phyloP scores from a whole-genome alignment of 2,888 invertebrate genomes.

The Drosophila merina region DNA sequence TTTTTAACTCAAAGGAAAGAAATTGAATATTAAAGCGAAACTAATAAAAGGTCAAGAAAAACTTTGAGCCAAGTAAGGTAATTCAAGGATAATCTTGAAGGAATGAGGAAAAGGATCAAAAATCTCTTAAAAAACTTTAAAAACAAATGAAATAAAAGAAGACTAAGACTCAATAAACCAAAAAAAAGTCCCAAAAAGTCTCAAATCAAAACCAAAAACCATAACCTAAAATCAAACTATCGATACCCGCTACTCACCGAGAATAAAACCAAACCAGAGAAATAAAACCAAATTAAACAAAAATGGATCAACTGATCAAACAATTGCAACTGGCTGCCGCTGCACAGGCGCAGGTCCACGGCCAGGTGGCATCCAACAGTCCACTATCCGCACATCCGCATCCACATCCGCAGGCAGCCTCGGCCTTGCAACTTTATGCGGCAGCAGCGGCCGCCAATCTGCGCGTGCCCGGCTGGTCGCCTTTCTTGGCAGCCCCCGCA shows the following conservation, averaged over 20 bases:
- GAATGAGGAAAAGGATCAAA: no score
- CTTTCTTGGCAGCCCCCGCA: slow-evolving; percentile 84
- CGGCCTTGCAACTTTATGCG: slow-evolving; percentile 89
- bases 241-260: not conserved
- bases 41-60: not conserved
- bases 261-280: not conserved
- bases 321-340: slow-evolving; percentile 87
- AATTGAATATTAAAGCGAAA: no score
- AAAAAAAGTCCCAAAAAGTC: not conserved
- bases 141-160: not conserved
- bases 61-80: not conserved
- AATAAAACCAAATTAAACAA: no score
- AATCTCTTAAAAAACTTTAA: not conserved
- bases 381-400: slow-evolving; percentile 5
- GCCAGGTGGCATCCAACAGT: slow-evolving; percentile 6
- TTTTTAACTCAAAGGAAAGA: no score
- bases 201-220: not conserved
- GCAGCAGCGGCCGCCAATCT: slow-evolving; percentile 87
- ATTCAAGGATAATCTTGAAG: no score
- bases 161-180: not conserved
- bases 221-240: not conserved
- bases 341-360: slow-evolving; percentile 50
- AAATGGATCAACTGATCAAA: slow-evolving; percentile 83
- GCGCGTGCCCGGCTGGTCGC: slow-evolving; percentile 85
- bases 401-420: slow-evolving; percentile 64